Base-by-base conservation (phyloP, 2,113 vertebrate species). In the Pluvianellus socialis region DNA sequence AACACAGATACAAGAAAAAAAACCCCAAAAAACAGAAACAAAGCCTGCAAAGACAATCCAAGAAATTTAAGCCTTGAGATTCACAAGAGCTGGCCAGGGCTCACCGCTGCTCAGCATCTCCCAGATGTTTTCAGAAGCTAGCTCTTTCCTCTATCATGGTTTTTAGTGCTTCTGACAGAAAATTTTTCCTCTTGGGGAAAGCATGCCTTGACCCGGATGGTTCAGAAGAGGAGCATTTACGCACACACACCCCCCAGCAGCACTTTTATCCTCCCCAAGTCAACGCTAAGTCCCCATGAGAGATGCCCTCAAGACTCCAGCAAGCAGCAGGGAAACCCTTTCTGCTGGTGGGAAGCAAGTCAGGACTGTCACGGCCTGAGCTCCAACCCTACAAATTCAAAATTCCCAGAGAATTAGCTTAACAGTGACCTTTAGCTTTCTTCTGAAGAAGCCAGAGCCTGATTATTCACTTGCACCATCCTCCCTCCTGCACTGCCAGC, bases 121-220 rank as follows among this genome's bases (percentile, higher is more conserved):
- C 32, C 42, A 45, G 19, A 38, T 56, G 19, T 12, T 58, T 88
- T 38, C 35, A 73, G 58, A 45, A 72, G 4, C 4, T 4, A 44
- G 26, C 14, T 44, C 15, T 33, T 68, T 12, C 9, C 18, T 28
- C 44, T 20, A 0, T 8, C 5, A 2, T 5, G 2, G 7, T 4
- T 68, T 88, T 65, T n/a, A 14, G 4, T 21, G 24, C 20, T 79
- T 33, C 50, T 56, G 14, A 56, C 7, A 26, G 1, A 18, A n/a
- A 16, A 12, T 14, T 56, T 74, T 65, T 21, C n/a, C 26, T 40
- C 20, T 19, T 2, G 6, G 21, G 4, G 7, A 65, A 85, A 23
- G 1, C 6, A 1, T 7, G 2, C 11, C 23, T 86, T 30, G 16
- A 52, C 24, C 42, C 10, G 5, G 19, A 58, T 22, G 33, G 33